Evolutionary conservation across 2,888 invertebrate genomes (phyloP), one percentile per base, ranked within the genome.

Genomic region (Brenthis ino): DNA sequence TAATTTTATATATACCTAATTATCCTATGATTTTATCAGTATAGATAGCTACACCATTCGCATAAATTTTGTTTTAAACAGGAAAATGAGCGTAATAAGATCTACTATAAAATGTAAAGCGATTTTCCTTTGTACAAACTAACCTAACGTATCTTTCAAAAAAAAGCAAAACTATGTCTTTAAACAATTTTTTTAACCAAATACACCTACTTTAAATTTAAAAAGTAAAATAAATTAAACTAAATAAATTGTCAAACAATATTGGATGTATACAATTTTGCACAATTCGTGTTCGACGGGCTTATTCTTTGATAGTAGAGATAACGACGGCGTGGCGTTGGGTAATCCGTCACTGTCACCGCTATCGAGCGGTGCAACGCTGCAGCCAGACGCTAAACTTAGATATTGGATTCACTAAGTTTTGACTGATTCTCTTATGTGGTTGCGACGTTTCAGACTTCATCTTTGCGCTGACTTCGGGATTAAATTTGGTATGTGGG

Each of bases 401-500:
- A 87, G 89, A 88, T 89, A 89, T 89, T 88, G 86, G 87, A 87
- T 88, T 88, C 83, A 87, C 85, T 82, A 88, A 89, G 85, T 89
- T 86, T 87, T 85, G 86, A 88, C 87, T 86, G 86, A 87, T 88
- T 85, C 81, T 72, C 69, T 66, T 66, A 70, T 69, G 67, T 70
- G 68, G 58, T 55, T 71, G 56, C 57, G 50, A 63, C 61, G 50
- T 68, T 51, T 4, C 37, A 33, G 33, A n/a, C 37, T 54, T 43
- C 20, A 63, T 11, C 14, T 53, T 20, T 43, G 43, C 14, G 13
- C 20, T 20, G 37, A 53, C 13, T 20, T 63, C 53, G 13, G 14
- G 33, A 51, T 43, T 43, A 43, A 43, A 43, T 43, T 8, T 43
- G 2, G 37, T 37, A 37, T 43, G 8, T 43, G 37, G 37, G 8